phyloP scores from a whole-genome alignment of 2,797 vertebrate genomes.

The Lepilemur ruficaudatus region DNA sequence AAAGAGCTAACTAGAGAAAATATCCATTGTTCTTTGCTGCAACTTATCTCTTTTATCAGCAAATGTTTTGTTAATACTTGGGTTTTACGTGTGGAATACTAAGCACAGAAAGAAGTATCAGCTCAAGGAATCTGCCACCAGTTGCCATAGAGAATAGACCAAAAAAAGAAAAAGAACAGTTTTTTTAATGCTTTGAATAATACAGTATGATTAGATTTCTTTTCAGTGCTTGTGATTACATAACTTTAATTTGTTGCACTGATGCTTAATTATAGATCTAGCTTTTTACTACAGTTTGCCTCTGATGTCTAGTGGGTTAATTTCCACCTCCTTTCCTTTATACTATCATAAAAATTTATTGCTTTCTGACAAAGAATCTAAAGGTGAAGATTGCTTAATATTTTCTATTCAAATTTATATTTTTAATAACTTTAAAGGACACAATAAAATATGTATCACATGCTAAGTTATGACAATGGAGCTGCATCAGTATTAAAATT shows the following conservation, averaged over 20 bases:
- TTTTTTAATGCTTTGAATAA: slow-evolving; percentile 42
- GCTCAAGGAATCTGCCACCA: slow-evolving; percentile 48
- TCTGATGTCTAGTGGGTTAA: slow-evolving; percentile 16
- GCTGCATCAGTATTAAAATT: not conserved
- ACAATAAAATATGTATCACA: not conserved
- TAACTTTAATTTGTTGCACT: slow-evolving; percentile 52
- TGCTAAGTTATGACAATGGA: not conserved
- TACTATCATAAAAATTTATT: not conserved
- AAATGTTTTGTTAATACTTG: not conserved
- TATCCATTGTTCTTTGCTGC: not conserved
- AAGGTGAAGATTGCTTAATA: not conserved
- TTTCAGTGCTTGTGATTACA: slow-evolving; percentile 32
- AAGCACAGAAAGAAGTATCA: slow-evolving; percentile 35
- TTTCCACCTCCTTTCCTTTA: not conserved
- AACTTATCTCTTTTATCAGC: not conserved
- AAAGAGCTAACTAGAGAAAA: slow-evolving; percentile 22
- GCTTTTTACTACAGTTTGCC: slow-evolving; percentile 58
- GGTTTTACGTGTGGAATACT: not conserved
- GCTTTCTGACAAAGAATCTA: not conserved
- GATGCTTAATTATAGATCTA: slow-evolving; percentile 61
- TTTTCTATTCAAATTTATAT: not conserved
- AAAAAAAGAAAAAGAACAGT: not conserved
- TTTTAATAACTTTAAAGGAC: not conserved
- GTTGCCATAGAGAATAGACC: slow-evolving; percentile 66
- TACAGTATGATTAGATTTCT: slow-evolving; percentile 47